A percentile compares a stretch with the other conserved stretches of the same genome.
Evolutionary conservation across 2,113 vertebrate genomes (phyloP).

Genomic region (Cisticola juncidis): DNA sequence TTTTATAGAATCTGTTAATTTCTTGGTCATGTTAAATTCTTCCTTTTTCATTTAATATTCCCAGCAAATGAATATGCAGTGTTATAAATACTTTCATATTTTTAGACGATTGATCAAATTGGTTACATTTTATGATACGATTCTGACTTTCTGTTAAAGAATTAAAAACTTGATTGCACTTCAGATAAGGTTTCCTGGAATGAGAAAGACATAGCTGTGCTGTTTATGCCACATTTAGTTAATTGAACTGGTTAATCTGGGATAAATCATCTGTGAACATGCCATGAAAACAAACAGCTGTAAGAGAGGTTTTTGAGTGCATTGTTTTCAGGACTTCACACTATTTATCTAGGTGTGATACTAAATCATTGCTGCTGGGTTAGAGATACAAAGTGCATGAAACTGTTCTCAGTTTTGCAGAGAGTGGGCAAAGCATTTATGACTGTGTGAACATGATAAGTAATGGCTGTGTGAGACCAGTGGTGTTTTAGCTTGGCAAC

Average conservation of each 20-base stretch:
- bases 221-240: background rate
- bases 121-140: background rate
- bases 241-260: conserved; percentile 3
- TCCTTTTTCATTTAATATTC: background rate
- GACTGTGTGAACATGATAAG: background rate
- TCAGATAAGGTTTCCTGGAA: background rate
- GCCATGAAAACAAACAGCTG: background rate
- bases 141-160: background rate
- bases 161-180: background rate
- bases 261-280: background rate
- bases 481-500: background rate
- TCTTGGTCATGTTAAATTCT: background rate
- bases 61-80: background rate
- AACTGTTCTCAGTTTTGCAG: background rate
- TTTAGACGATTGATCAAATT: background rate
- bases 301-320: background rate
- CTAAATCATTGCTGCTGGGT: background rate
- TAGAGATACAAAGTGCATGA: background rate
- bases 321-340: background rate
- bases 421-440: background rate
- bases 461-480: background rate
- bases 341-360: background rate
- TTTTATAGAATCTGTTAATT: conserved; percentile 21
- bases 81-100: background rate
- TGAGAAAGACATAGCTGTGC: background rate